Conservation (phyloP, 1,140 invertebrate species). For the Papilio helenus region DNA sequence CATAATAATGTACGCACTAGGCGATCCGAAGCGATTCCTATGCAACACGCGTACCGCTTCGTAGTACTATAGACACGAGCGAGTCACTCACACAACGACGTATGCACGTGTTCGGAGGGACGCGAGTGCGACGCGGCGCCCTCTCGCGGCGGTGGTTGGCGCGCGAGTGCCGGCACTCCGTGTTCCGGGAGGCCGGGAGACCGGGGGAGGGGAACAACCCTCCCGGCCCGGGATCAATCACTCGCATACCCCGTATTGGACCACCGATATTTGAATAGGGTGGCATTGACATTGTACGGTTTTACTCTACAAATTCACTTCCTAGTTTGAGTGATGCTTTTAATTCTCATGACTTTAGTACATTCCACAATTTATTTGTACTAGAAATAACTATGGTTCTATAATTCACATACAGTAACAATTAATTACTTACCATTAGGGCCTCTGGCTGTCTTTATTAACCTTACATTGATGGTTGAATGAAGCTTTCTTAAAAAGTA, state of each 20-base stretch:
- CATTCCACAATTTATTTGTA: neutral
- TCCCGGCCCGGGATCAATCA: conserved; percentile 69
- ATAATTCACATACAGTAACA: neutral
- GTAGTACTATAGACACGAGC: conserved; percentile 67
- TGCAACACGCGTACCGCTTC: conserved; percentile 69
- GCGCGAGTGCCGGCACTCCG: conserved; percentile 70
- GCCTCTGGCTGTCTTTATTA: neutral
- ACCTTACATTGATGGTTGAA: neutral
- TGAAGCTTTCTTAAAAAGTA: neutral
- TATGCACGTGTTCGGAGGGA: conserved; percentile 51
- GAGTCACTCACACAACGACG: conserved; percentile 63
- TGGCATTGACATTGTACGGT: conserved; percentile 39
- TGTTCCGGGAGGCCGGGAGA: conserved; percentile 41
- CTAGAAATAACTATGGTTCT: neutral
- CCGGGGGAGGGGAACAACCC: conserved; percentile 68
- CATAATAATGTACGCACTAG: conserved; percentile 62
- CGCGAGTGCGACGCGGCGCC: conserved; percentile 58
- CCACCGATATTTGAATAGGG: conserved; percentile 47
- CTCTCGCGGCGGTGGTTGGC: conserved; percentile 74
- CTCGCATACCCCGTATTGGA: conserved; percentile 57
- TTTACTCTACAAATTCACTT: conserved; percentile 32
- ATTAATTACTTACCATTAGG: neutral
- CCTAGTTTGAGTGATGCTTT: conserved; percentile 18
- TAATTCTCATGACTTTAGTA: neutral
- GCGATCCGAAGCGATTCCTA: conserved; percentile 60